These are phyloP conservation scores for Hylaeus volcanicus DNA, from an alignment of 1,140 invertebrate species.

Conservation along the genomic window DNA sequence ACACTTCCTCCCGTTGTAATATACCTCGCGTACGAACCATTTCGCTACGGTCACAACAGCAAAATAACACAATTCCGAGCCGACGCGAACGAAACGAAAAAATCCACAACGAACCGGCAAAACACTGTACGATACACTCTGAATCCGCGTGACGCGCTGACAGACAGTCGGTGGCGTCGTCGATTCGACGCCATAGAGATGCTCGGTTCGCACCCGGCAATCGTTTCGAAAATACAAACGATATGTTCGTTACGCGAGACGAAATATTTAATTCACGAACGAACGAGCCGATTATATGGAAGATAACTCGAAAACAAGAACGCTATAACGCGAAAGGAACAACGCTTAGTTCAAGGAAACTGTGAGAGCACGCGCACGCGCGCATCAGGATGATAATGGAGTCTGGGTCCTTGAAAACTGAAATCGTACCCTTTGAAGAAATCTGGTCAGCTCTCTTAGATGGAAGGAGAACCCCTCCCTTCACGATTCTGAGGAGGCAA, in stretches of 20 bases:
- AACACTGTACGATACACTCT: slow-evolving; percentile 23
- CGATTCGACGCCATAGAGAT: slow-evolving; percentile 59
- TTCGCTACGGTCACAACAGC: neutral
- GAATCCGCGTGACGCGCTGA: slow-evolving; percentile 39
- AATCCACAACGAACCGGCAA: slow-evolving; percentile 10
- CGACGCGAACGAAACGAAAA: neutral
- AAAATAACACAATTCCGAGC: neutral
- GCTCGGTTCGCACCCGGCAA: neutral
- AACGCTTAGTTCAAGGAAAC: slow-evolving; percentile 61
- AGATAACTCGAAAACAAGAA: neutral
- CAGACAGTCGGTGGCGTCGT: slow-evolving; percentile 48
- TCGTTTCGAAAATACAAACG: slow-evolving; percentile 1
- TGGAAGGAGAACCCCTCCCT: slow-evolving; percentile 57
- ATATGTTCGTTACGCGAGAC: neutral
- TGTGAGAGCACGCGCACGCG: slow-evolving; percentile 37
- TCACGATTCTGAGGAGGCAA: slow-evolving; percentile 24
- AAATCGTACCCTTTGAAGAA: slow-evolving; percentile 81
- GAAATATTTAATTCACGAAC: neutral
- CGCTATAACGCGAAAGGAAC: neutral
- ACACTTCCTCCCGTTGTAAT: neutral
- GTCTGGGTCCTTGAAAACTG: slow-evolving; percentile 80
- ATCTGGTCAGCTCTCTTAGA: slow-evolving; percentile 70
- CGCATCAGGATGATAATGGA: slow-evolving; percentile 66
- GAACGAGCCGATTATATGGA: neutral
- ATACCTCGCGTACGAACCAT: slow-evolving; percentile 4